Conservation (phyloP, 1,140 invertebrate genomes). For the Scaptomyza pallida region DNA sequence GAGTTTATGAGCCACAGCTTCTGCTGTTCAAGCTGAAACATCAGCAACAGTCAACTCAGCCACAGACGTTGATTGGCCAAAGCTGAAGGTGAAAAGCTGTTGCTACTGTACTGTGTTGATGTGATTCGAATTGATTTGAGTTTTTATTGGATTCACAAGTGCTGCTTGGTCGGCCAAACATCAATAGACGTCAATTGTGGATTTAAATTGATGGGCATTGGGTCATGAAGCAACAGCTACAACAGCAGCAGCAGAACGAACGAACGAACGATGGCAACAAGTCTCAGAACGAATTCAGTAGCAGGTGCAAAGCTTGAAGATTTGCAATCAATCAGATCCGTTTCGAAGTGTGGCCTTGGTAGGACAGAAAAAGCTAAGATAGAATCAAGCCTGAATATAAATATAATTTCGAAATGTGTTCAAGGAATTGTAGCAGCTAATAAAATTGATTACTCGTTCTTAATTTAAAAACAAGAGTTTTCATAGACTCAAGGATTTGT, state of each 20-base stretch:
- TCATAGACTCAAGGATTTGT: too few species aligned
- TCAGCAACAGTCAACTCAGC: constrained; percentile 5
- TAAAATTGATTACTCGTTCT: too few species aligned
- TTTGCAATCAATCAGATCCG: constrained; percentile 11
- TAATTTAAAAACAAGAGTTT: too few species aligned
- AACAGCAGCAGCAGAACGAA: too few species aligned
- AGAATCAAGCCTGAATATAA: background rate
- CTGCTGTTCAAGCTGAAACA: constrained; percentile 14
- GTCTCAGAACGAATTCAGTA: background rate
- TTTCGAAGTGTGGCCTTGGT: background rate
- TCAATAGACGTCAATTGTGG: constrained; percentile 31
- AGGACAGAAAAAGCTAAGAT: background rate
- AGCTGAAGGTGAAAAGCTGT: constrained; percentile 48
- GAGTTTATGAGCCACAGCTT: constrained; percentile 63
- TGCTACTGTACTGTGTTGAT: constrained; percentile 33
- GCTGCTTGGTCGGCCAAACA: constrained; percentile 35
- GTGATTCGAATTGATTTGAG: constrained; percentile 36
- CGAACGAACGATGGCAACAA: background rate
- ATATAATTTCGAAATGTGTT: too few species aligned
- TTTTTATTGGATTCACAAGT: constrained; percentile 19
- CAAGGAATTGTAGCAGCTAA: too few species aligned
- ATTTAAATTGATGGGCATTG: constrained; percentile 33
- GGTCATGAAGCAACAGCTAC: constrained; percentile 9
- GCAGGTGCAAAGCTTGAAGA: constrained; percentile 19
- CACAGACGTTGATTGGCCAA: constrained; percentile 55